phyloP scores from a whole-genome alignment of 2,113 vertebrate species.

The Pachyramphus minor region DNA sequence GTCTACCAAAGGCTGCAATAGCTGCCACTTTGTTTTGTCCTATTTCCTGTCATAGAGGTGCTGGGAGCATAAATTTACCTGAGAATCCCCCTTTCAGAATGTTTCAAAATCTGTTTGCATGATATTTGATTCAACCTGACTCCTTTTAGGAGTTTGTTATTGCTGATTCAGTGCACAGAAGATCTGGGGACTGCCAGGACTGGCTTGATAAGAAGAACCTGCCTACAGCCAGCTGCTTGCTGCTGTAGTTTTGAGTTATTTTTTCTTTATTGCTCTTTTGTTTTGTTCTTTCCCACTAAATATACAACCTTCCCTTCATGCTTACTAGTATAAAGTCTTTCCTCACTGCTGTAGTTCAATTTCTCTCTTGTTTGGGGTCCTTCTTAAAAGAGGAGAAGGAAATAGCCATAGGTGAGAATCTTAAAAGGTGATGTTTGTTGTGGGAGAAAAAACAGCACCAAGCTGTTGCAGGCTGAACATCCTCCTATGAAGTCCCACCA shows the following conservation, averaged over 20 bases:
- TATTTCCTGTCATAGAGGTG: neutral
- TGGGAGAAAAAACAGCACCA: constrained; percentile 5
- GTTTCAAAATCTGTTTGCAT: neutral
- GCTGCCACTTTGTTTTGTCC: neutral
- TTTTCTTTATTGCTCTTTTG: neutral
- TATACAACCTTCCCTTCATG: neutral
- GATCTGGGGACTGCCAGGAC: neutral
- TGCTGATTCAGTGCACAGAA: neutral
- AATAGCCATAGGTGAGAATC: constrained; percentile 27
- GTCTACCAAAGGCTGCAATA: neutral
- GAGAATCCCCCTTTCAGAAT: neutral
- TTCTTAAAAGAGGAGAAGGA: constrained; percentile 11
- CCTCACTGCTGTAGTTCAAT: neutral
- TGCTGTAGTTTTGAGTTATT: neutral
- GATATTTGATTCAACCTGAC: neutral
- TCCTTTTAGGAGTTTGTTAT: neutral
- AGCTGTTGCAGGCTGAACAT: neutral
- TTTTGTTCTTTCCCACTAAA: neutral
- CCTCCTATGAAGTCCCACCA: neutral
- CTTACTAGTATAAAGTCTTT: neutral
- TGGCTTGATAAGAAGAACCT: neutral
- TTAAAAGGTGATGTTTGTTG: constrained; percentile 37
- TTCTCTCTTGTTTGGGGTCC: neutral
- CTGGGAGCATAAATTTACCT: neutral
- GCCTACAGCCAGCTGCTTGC: neutral